These are phyloP conservation scores for Neria commutata DNA, from an alignment of 2,888 invertebrate species.

Conservation along the genomic window DNA sequence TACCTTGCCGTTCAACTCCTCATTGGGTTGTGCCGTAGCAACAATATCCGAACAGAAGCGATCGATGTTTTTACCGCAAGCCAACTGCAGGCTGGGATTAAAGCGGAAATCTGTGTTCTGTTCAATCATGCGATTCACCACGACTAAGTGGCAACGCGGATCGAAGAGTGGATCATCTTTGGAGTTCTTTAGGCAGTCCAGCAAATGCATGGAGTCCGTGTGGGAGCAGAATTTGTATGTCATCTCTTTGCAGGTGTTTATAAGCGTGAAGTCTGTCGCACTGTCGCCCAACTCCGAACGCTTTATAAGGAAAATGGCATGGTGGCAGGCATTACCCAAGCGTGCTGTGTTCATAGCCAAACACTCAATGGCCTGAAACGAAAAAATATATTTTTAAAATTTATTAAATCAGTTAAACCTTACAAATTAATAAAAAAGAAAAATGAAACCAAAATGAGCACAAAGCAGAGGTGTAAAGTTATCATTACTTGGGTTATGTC, in stretches of 20 bases:
- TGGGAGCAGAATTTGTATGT: slow-evolving; percentile 83
- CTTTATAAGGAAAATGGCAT: slow-evolving; percentile 82
- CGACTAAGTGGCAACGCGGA: slow-evolving; percentile 80
- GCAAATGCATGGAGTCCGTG: slow-evolving; percentile 70
- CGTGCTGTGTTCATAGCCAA: slow-evolving; percentile 70
- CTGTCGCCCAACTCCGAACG: slow-evolving; percentile 86
- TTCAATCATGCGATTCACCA: slow-evolving; percentile 88
- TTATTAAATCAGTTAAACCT: no score
- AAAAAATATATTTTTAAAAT: not conserved
- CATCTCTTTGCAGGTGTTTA: slow-evolving; percentile 84
- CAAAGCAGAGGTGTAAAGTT: not conserved
- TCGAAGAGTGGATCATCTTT: slow-evolving; percentile 81
- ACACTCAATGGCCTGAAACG: slow-evolving; percentile 78
- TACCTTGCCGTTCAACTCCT: slow-evolving; percentile 80
- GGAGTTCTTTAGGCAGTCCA: slow-evolving; percentile 80
- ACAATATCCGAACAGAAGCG: slow-evolving; percentile 70
- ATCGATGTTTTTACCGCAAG: slow-evolving; percentile 82
- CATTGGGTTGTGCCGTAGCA: slow-evolving; percentile 66
- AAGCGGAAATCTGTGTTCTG: slow-evolving; percentile 89
- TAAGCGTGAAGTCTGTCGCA: slow-evolving; percentile 83
- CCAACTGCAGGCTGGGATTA: slow-evolving; percentile 81
- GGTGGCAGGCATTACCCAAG: slow-evolving; percentile 75
- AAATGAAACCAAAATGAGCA: not conserved
- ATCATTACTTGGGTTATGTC: not conserved
- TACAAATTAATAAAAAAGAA: not conserved